These are phyloP conservation scores for Synanthedon myopaeformis DNA, from an alignment of 2,888 invertebrate species.

Conservation along the genomic window DNA sequence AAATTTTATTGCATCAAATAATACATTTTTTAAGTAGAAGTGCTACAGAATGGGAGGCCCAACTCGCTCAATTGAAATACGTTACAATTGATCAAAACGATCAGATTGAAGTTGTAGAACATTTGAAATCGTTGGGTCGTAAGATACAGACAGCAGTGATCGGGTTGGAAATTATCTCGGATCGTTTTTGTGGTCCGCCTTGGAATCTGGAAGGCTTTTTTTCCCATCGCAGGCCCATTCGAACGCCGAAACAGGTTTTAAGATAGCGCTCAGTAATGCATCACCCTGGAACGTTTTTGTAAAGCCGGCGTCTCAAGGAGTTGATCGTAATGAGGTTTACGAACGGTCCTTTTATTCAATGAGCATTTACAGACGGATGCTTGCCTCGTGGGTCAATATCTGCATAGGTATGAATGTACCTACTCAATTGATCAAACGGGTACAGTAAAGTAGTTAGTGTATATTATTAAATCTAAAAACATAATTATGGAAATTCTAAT, in stretches of 20 bases:
- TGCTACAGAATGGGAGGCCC: too few relatives aligned
- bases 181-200: conserved; percentile 65
- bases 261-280: conserved; percentile 69
- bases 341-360: conserved; percentile 46
- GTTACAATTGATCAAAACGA: conserved; percentile 27
- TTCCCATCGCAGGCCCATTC: conserved; percentile 56
- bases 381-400: neutral
- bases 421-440: neutral
- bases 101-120: conserved; percentile 43
- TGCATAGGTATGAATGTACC: neutral
- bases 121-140: conserved; percentile 20
- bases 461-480: too few relatives aligned
- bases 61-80: too few relatives aligned
- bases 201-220: conserved; percentile 63
- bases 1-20: too few relatives aligned
- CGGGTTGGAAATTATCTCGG: conserved; percentile 49
- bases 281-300: conserved; percentile 62
- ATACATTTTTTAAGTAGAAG: too few relatives aligned
- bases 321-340: conserved; percentile 54
- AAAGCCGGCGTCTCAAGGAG: conserved; percentile 57
- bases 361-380: conserved; percentile 11
- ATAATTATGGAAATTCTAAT: too few relatives aligned
- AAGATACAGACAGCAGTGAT: neutral
- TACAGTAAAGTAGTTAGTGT: too few relatives aligned
- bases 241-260: conserved; percentile 65